Base-by-base conservation (phyloP, 2,888 invertebrate genomes). In the Lasius fuliginosus region DNA sequence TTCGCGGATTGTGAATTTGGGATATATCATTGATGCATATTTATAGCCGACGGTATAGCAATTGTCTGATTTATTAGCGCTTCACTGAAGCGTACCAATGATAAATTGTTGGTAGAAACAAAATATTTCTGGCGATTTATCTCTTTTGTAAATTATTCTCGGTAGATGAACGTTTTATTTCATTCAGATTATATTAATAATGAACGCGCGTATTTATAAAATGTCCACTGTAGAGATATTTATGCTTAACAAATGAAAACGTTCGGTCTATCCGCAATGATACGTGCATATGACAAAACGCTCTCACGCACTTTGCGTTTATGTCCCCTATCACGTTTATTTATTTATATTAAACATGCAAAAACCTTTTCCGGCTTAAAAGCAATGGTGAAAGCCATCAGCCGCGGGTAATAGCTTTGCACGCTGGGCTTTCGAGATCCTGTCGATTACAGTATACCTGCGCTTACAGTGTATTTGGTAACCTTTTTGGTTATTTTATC, bases 271-370 rank as follows among this genome's bases (percentile, higher is more conserved):
- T 42, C 23, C 58, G 58, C 71, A 58, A 71, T 71, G 71, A 81
- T 71, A 60, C 15, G 69, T 68, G 36, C 33, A 60, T 46, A 27
- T 81, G 79, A 81, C 79, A 81, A 73, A 81, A 81, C 73, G 40
- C 58, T 81, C 79, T 71, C 46, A 58, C 79, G 64, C 75, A 64
- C 71, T 82, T 64, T 82, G 53, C 79, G 64, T 74, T 77, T 79
- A 79, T 79, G 64, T 76, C 40, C 53, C 53, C 64, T 77, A 82
- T 77, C 77, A 23, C 64, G 49, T 76, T 82, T 74, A 77, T 82
- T 82, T 79, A 79, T 79, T 74, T 74, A 82, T 82, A 64, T 76
- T 76, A 82, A 74, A 76, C 82, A 76, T 79, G 77, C 79, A 56
- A 77, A 82, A 82, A 82, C 77, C 75, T 82, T 82, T 77, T 56